Conservation (phyloP, 37 sponge, comb jelly and placozoan genomes). For the Beroe ovata region DNA sequence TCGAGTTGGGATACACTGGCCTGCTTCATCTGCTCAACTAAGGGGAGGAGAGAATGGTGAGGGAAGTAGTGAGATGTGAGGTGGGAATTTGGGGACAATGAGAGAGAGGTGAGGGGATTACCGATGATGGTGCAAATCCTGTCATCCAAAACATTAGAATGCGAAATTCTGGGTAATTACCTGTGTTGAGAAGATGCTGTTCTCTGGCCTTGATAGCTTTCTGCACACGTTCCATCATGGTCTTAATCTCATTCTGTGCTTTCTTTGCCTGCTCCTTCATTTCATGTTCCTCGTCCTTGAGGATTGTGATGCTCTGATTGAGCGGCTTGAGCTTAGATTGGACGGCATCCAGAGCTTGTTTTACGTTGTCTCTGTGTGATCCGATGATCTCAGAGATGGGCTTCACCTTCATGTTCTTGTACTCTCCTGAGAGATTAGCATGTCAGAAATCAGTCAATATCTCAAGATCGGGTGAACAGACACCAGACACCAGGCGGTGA, state of each 20-base stretch:
- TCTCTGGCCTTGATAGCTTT: conserved; percentile 38
- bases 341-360: conserved; percentile 56
- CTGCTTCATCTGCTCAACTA: conserved; percentile 54
- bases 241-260: conserved; percentile 63
- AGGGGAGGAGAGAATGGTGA: background rate
- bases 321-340: conserved; percentile 51
- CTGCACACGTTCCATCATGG: conserved; percentile 58
- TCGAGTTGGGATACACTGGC: conserved; percentile 64
- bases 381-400: conserved; percentile 63
- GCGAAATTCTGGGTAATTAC: no score
- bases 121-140: no score
- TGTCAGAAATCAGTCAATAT: no score
- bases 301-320: conserved; percentile 53
- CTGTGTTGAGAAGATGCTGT: conserved; percentile 65
- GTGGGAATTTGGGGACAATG: no score
- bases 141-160: no score
- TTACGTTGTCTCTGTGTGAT: conserved; percentile 28
- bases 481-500: no score
- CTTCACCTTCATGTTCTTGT: conserved; percentile 68
- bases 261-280: conserved; percentile 68
- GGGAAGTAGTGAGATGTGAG: no score
- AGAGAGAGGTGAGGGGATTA: no score
- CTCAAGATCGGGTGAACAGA: no score
- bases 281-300: conserved; percentile 68
- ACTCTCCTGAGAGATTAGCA: conserved; percentile 21